Conservation (phyloP, 2,113 vertebrate species). For the Zonotrichia leucophrys region DNA sequence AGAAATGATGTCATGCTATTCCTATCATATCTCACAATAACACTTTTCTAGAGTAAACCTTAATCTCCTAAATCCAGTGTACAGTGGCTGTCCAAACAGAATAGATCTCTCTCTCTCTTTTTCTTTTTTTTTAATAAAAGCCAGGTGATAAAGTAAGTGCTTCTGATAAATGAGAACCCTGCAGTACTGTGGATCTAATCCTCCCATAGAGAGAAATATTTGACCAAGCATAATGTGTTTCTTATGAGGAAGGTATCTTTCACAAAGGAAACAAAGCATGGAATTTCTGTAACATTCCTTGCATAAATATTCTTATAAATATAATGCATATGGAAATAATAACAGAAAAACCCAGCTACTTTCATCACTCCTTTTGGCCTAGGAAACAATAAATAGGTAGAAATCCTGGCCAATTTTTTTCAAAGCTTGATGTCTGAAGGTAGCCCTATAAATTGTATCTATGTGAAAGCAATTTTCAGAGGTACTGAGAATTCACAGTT, state of each 20-base stretch:
- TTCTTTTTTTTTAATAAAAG: conserved; percentile 57
- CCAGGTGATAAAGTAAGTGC: conserved; percentile 65
- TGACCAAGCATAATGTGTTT: conserved; percentile 49
- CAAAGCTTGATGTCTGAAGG: conserved; percentile 21
- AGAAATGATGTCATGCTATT: conserved; percentile 62
- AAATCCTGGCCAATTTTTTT: conserved; percentile 17
- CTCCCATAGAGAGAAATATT: conserved; percentile 54
- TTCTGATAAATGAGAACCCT: conserved; percentile 64
- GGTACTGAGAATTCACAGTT: conserved; percentile 33
- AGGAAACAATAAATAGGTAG: conserved; percentile 58
- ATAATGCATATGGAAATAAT: conserved; percentile 59
- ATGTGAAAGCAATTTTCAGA: conserved; percentile 47
- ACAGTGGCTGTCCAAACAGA: conserved; percentile 54
- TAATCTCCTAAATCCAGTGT: conserved; percentile 56
- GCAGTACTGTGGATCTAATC: conserved; percentile 41
- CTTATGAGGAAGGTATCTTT: conserved; percentile 54
- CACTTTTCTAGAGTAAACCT: conserved; percentile 50
- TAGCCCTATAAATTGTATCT: conserved; percentile 51
- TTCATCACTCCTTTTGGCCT: conserved; percentile 50
- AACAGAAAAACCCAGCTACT: conserved; percentile 22
- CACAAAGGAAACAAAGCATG: conserved; percentile 37
- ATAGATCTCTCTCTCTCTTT: background rate
- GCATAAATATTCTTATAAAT: conserved; percentile 58
- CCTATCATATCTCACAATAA: conserved; percentile 68
- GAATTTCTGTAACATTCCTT: conserved; percentile 51